Conservation (phyloP, 1,140 invertebrate species). For the Centruroides vittatus region DNA sequence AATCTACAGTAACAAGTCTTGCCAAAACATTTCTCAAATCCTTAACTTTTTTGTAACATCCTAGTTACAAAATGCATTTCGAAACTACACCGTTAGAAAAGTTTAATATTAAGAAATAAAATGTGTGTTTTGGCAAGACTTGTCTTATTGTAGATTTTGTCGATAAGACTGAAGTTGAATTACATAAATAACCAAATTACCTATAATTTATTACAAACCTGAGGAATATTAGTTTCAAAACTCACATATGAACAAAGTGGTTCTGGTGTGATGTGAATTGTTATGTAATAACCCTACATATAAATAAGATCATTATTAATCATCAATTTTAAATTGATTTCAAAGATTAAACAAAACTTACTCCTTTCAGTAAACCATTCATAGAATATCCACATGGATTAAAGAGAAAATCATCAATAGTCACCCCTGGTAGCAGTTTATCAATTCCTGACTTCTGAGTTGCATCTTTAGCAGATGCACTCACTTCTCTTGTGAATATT, state of each 20-base stretch:
- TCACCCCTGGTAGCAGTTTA: slow-evolving; percentile 79
- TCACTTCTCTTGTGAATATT: slow-evolving; percentile 69
- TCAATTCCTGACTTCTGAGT: slow-evolving; percentile 89
- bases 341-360: slow-evolving; percentile 37
- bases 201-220: slow-evolving; percentile 22
- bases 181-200: too few species aligned
- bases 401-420: slow-evolving; percentile 93
- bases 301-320: too few species aligned
- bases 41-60: too few species aligned
- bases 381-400: slow-evolving; percentile 98
- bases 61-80: too few species aligned
- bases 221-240: slow-evolving; percentile 89
- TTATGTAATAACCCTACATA: slow-evolving; percentile 72
- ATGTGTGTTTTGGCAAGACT: too few species aligned
- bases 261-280: slow-evolving; percentile 98
- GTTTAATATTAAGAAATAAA: too few species aligned
- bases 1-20: too few species aligned
- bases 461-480: slow-evolving; percentile 63
- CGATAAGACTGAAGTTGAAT: too few species aligned
- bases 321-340: too few species aligned
- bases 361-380: slow-evolving; percentile 88
- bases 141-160: too few species aligned
- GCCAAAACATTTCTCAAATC: too few species aligned
- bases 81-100: too few species aligned
- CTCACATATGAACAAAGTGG: slow-evolving; percentile 93